A percentile compares a stretch with the other conserved stretches of the same genome.
Evolutionary conservation across 2,797 vertebrate genomes (phyloP).

Genomic region (Mormyrops boulengeri): DNA sequence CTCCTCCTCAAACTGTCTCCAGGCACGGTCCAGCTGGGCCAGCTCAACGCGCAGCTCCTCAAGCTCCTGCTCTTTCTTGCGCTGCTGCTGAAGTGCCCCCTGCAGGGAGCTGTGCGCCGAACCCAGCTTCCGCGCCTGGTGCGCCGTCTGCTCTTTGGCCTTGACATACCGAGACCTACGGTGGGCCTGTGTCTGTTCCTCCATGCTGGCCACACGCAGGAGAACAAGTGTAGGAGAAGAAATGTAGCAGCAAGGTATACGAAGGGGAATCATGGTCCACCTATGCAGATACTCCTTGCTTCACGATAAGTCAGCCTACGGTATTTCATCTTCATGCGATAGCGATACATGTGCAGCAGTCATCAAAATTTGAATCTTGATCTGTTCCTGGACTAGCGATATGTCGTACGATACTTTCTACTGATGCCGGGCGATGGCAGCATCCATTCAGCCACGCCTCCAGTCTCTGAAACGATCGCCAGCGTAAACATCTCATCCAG

Average conservation of each 20-base stretch:
- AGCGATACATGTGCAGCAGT: not conserved
- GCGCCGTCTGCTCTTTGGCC: conserved; percentile 79
- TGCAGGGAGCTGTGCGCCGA: conserved; percentile 48
- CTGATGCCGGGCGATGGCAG: not conserved
- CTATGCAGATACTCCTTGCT: not conserved
- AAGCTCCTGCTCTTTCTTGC: conserved; percentile 64
- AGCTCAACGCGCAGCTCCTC: conserved; percentile 61
- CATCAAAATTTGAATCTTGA: not conserved
- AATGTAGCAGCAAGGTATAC: not conserved
- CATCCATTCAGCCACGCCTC: not conserved
- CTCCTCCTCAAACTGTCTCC: conserved; percentile 69
- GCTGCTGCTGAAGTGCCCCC: conserved; percentile 56
- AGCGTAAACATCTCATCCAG: not conserved
- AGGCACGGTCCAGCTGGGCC: conserved; percentile 60
- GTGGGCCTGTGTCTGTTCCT: conserved; percentile 70
- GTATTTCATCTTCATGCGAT: not conserved
- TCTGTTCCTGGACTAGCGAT: not conserved
- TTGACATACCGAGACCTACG: conserved; percentile 75
- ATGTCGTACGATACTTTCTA: not conserved
- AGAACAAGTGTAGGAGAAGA: not conserved
- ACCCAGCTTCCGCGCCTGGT: conserved; percentile 74
- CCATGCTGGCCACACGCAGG: conserved; percentile 49
- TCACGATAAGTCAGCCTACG: not conserved
- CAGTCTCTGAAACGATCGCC: not conserved
- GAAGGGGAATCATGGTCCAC: not conserved